Percentiles rank a stretch among this genome's conserved stretches.
Evolutionary conservation across 1,140 invertebrate genomes (phyloP).

Genomic region (Acyrthosiphon pisum): DNA sequence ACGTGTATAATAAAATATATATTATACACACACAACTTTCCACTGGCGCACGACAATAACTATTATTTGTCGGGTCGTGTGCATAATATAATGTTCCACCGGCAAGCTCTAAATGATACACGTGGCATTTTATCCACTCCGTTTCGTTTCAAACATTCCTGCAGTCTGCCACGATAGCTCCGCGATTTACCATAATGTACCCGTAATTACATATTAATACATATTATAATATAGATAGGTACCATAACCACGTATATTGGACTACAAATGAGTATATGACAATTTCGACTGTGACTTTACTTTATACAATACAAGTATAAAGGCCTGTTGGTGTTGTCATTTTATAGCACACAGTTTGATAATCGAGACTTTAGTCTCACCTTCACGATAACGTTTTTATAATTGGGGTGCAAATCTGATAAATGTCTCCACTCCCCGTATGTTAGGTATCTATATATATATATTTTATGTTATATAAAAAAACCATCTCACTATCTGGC

Average conservation of each 20-base stretch:
- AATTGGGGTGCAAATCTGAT: no score
- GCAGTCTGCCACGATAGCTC: no score
- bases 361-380: background rate
- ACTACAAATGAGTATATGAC: no score
- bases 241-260: background rate
- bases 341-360: background rate
- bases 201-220: background rate
- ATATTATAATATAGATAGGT: background rate
- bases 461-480: background rate
- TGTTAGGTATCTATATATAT: no score
- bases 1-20: background rate
- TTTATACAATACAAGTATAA: background rate
- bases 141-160: background rate
- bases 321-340: background rate
- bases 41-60: background rate
- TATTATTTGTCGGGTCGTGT: background rate
- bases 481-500: background rate
- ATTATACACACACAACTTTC: background rate
- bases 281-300: background rate
- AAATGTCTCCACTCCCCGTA: no score
- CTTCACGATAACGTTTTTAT: background rate
- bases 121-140: background rate
- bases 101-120: background rate
- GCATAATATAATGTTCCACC: background rate
- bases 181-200: background rate